Conservation (phyloP, 2,888 invertebrate genomes). For the Celastrina argiolus region DNA sequence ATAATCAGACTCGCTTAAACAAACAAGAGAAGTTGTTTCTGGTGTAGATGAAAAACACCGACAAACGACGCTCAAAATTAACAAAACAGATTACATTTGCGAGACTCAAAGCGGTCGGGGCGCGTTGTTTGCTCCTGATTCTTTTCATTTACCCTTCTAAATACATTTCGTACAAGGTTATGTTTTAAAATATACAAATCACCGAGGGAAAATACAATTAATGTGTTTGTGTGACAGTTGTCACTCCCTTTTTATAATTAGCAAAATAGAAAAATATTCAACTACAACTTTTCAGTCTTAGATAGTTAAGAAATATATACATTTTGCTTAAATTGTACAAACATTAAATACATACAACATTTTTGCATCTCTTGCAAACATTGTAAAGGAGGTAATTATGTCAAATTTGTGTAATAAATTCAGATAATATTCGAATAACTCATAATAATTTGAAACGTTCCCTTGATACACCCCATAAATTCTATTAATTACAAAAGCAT, state of each 20-base stretch:
- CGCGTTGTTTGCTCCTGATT: conserved; percentile 60
- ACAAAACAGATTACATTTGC: conserved; percentile 73
- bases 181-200: conserved; percentile 7
- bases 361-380: background rate
- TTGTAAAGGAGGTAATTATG: background rate
- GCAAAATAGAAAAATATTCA: background rate
- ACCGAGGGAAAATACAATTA: background rate
- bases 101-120: conserved; percentile 55
- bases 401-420: conserved; percentile 13
- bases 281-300: background rate
- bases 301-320: no score
- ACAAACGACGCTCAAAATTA: conserved; percentile 63
- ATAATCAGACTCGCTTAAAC: conserved; percentile 32
- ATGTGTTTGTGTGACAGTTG: background rate
- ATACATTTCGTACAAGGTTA: conserved; percentile 12
- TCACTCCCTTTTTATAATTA: background rate
- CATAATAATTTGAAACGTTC: conserved; percentile 16
- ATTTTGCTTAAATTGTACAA: background rate
- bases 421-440: conserved; percentile 15
- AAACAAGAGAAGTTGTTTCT: conserved; percentile 40
- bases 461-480: conserved; percentile 7
- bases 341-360: background rate
- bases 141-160: conserved; percentile 54
- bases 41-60: conserved; percentile 54
- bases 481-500: conserved; percentile 22